phyloP scores from a whole-genome alignment of 1,140 invertebrate species.

The Drosophila parvula region DNA sequence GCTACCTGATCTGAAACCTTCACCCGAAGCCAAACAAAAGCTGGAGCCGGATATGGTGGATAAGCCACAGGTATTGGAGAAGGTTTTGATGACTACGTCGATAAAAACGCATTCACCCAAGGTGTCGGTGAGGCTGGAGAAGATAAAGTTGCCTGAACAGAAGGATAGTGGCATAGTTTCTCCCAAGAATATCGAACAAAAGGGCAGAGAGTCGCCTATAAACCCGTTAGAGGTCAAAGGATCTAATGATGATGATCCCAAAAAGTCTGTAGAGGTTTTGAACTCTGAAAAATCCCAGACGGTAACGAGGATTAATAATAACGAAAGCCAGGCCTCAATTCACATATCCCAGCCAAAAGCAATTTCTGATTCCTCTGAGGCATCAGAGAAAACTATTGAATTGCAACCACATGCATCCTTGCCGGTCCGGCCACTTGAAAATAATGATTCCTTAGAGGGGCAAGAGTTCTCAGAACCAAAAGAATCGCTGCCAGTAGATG shows the following conservation, averaged over 20 bases:
- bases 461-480: slow-evolving; percentile 20
- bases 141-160: not conserved
- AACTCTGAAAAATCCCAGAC: not conserved
- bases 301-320: not conserved
- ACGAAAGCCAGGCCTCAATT: not conserved
- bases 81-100: not conserved
- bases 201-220: not conserved
- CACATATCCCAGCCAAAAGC: not conserved
- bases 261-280: not conserved
- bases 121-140: slow-evolving; percentile 10
- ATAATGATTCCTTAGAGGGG: slow-evolving; percentile 8
- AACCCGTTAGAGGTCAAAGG: not conserved
- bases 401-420: not conserved
- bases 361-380: too few species aligned
- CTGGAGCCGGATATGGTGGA: not conserved
- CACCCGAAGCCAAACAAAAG: not conserved
- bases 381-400: not conserved
- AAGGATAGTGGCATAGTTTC: too few species aligned
- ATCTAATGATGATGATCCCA: not conserved
- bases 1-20: slow-evolving; percentile 7
- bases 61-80: not conserved
- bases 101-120: not conserved
- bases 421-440: not conserved
- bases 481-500: not conserved
- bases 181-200: not conserved